phyloP scores from a whole-genome alignment of 2,797 vertebrate species.

The Myotis myotis region DNA sequence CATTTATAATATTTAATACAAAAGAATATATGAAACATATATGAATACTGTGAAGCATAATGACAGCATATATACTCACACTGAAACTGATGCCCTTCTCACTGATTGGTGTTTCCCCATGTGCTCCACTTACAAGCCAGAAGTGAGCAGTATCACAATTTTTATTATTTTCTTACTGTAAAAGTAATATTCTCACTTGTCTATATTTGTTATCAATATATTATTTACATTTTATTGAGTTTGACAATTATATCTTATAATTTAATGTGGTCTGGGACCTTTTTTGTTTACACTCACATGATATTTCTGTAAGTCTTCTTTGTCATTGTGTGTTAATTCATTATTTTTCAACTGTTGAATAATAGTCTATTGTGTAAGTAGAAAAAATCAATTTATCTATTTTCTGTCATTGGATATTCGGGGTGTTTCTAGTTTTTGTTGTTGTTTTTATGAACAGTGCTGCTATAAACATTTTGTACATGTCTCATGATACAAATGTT shows the following conservation, averaged over 20 bases:
- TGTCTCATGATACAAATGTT: neutral
- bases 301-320: neutral
- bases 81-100: neutral
- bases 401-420: neutral
- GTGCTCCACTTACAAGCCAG: too few species aligned
- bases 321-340: neutral
- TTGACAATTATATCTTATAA: neutral
- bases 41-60: neutral
- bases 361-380: neutral
- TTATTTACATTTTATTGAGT: neutral
- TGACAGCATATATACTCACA: neutral
- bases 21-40: neutral
- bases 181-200: neutral
- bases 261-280: neutral
- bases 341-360: neutral
- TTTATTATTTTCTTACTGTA: neutral
- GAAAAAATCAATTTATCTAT: neutral
- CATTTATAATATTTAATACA: neutral
- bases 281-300: neutral
- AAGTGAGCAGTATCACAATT: neutral
- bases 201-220: neutral
- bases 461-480: neutral
- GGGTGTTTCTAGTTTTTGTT: neutral
- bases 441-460: neutral
- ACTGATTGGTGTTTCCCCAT: neutral